Evolutionary conservation across 1,140 invertebrate species (phyloP).

Genomic region (Heterodera schachtii): DNA sequence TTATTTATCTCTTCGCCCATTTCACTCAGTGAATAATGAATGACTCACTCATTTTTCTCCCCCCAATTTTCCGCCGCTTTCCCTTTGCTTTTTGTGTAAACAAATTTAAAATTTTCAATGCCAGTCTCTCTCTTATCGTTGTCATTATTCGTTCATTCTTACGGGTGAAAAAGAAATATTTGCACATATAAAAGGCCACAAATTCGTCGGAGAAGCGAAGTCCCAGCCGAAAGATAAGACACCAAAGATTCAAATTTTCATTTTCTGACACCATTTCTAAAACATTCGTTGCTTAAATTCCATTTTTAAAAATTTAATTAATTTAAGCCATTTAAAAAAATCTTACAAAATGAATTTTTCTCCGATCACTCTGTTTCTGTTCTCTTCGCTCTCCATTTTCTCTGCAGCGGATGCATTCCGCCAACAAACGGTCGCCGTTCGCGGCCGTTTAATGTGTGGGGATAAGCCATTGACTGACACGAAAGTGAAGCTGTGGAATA

Average conservation of each 20-base stretch:
- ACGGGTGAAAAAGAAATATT: not conserved
- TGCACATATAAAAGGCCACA: not conserved
- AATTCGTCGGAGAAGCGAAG: not conserved
- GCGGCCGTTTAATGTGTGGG: slow-evolving; percentile 46
- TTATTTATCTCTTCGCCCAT: no score
- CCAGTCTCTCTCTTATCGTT: not conserved
- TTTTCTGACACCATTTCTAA: no score
- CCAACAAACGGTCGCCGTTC: slow-evolving; percentile 45
- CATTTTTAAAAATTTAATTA: no score
- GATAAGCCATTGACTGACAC: slow-evolving; percentile 40
- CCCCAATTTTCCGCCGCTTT: no score
- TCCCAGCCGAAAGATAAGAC: not conserved
- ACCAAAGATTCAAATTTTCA: not conserved
- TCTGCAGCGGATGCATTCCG: slow-evolving; percentile 26
- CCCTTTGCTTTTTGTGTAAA: not conserved
- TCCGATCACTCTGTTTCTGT: not conserved
- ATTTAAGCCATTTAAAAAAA: no score
- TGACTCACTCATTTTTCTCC: not conserved
- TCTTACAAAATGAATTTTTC: not conserved
- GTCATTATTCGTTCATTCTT: not conserved
- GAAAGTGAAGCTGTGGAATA: slow-evolving; percentile 48
- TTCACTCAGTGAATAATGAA: no score
- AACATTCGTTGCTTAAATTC: no score
- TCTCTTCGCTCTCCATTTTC: not conserved
- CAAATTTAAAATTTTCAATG: not conserved